Evolutionary conservation across 2,888 invertebrate species (phyloP).

Genomic region (Synergus laeviventris): DNA sequence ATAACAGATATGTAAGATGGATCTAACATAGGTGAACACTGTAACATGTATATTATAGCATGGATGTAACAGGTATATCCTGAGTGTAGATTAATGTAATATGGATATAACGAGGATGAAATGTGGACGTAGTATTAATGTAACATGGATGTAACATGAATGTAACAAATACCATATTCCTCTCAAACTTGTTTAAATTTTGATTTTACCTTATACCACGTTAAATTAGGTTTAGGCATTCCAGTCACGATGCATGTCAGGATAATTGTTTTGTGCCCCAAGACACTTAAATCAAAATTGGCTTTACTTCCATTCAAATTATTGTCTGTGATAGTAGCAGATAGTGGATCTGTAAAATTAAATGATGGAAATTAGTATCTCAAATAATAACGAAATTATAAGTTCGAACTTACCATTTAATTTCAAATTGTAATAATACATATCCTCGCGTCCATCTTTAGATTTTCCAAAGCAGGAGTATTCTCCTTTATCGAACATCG

Average conservation of each 20-base stretch:
- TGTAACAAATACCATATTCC: no score
- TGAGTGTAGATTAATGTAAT: no score
- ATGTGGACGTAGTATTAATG: no score
- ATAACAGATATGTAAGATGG: no score
- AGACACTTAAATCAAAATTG: constrained; percentile 67
- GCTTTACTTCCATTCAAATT: constrained; percentile 76
- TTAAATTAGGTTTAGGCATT: constrained; percentile 78
- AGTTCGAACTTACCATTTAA: constrained; percentile 71
- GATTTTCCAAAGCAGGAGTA: constrained; percentile 65
- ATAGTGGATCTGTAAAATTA: constrained; percentile 43
- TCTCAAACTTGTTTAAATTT: no score
- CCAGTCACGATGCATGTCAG: constrained; percentile 64
- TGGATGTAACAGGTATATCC: no score
- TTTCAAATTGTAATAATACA: constrained; percentile 63
- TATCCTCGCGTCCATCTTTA: constrained; percentile 47
- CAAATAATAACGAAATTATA: constrained; percentile 25
- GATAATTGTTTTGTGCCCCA: constrained; percentile 58
- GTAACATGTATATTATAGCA: no score
- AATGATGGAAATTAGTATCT: background rate
- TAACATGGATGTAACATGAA: no score
- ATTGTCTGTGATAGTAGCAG: constrained; percentile 67
- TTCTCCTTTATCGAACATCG: constrained; percentile 62
- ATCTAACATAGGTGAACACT: no score
- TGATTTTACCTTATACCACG: constrained; percentile 83
- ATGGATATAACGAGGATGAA: no score